Base-by-base conservation (phyloP, 92 coral and sea anemone species). In the Epizoanthus scotinus region DNA sequence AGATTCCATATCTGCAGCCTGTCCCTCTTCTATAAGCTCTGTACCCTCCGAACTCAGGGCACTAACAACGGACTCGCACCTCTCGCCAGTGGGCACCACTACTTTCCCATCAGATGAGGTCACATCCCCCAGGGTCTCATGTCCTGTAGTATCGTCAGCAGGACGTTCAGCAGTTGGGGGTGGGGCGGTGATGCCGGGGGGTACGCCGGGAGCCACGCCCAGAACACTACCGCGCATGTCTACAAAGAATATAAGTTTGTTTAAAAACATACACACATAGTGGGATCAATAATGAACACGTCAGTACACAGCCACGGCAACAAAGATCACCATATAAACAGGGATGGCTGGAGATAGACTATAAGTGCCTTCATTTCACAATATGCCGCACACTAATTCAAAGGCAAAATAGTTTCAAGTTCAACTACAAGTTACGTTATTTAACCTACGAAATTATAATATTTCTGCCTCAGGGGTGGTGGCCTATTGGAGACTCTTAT, bases 171-270 rank as follows among this genome's bases (percentile, higher is more conserved):
- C 89, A 4, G 97, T 85, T 17, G 92, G 94, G 0, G 94, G 97
- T 8, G 97, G 90, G 15, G 92, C 89, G 58, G 72, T 79, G 38
- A 78, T 77, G 7, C 92, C 97, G 1, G 94, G 90, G 56, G 81
- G 19, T 9, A 75, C 61, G 27, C 92, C 97, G 1, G 93, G 90
- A 34, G 81, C 26, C 26, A 75, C 61, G 25, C 81, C 81, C 24
- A 59, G 68, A 31, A 8, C 68, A 31, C 47, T 20, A 40, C 36
- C 44, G 12, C 47, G 55, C 56, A 75, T 38, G 25, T 75, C 81
- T 75, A 53, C n/a, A 36, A 9, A 18, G 22, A 47, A 47, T 47
- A 47, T 9, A 47, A 15, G 52, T 47, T 47, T 47, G 52, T 47
- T 47, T 47, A 0, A 47, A 47, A 1, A 47, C 14, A 47, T 13